Base-by-base conservation (phyloP, 2,888 invertebrate species). In the Bibio marci region DNA sequence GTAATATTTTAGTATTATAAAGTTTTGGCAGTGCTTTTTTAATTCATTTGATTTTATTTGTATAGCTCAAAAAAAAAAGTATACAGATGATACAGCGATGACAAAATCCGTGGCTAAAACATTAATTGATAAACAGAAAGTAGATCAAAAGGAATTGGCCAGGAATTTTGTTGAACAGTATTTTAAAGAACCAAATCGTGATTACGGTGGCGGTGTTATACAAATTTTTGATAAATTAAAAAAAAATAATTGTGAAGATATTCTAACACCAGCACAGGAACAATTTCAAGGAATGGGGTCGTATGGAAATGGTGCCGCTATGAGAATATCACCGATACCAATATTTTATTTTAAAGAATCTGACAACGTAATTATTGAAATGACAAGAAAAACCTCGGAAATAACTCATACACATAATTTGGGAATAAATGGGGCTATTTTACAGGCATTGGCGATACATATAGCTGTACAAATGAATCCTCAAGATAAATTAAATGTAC, bases 291-390 rank as follows among this genome's bases (percentile, higher is more conserved):
- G 80, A 15, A 14, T 4, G 13, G 81, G 82, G 1, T 80, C 80
- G 2, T 78, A 66, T 58, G 82, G 81, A n/a, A 82, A 81, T 58
- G 81, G 81, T 2, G 79, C 74, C 33, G 78, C 79, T 1, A 81
- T 82, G 80, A 63, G 81, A 48, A 63, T 78, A 19, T 60, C 74
- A 17, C 81, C 81, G 2, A 57, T 77, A 30, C 69, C 76, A 1
- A 55, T 82, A 33, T 78, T 70, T 54, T 70, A 62, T 46, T 60
- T 66, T 41, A 58, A 45, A 13, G 44, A 46, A 31, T 30, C 44
- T 3, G n/a, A 64, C 40, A 52, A 65, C 34, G 50, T 50, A 25
- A 58, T 74, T 51, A 45, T 72, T 12, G 60, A 70, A 18, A 57
- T 64, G 18, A 67, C 67, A 0, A 62, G 49, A 41, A 56, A 65